A percentile compares a stretch with the other conserved stretches of the same genome.
phyloP scores from a whole-genome alignment of 2,888 invertebrate genomes.

The Nesidiocoris tenuis region DNA sequence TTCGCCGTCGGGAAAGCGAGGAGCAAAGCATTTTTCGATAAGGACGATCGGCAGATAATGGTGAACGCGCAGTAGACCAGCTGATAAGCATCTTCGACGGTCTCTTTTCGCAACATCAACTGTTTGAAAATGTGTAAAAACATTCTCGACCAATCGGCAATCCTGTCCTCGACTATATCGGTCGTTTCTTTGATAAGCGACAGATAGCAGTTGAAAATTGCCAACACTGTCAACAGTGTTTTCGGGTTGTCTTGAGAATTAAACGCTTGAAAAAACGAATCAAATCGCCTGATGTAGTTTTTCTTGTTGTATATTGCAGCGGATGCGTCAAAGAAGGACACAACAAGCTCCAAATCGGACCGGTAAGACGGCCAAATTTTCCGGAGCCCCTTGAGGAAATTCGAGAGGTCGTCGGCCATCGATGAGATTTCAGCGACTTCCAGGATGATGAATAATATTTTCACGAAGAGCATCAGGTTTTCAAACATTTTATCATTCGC shows the following conservation, averaged over 20 bases:
- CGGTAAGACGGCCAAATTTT: not conserved
- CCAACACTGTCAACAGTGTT: not conserved
- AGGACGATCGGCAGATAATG: not conserved
- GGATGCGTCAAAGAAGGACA: not conserved
- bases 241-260: not conserved
- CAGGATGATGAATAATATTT: not conserved
- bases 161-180: not conserved
- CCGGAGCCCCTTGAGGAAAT: not conserved
- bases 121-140: not conserved
- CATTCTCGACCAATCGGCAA: not conserved
- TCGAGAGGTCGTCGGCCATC: not conserved
- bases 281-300: not conserved
- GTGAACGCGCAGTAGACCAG: not conserved
- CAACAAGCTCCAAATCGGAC: not conserved
- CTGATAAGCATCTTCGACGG: not conserved
- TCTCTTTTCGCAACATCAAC: not conserved
- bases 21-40: not conserved
- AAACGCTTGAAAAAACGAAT: not conserved
- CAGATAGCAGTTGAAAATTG: not conserved
- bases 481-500: not conserved
- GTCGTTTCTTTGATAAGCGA: not conserved
- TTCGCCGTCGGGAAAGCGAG: not conserved
- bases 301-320: not conserved
- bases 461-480: not conserved
- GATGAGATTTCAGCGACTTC: not conserved